phyloP scores from a whole-genome alignment of 1,140 invertebrate species.

The Drosophila ercepeae region DNA sequence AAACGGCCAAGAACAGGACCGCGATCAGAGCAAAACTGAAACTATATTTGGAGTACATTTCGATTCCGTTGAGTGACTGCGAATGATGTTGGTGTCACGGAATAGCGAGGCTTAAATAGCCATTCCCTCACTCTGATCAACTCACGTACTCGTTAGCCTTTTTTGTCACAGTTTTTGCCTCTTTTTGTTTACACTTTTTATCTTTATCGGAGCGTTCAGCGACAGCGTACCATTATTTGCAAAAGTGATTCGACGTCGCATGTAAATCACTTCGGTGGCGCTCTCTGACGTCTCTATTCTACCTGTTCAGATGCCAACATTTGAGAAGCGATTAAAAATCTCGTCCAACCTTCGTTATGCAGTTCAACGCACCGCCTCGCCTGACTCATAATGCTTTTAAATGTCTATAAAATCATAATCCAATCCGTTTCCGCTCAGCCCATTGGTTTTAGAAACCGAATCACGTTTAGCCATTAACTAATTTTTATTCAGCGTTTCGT shows the following conservation, averaged over 20 bases:
- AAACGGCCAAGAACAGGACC: slow-evolving; percentile 14
- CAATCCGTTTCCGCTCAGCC: slow-evolving; percentile 47
- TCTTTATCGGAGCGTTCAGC: slow-evolving; percentile 21
- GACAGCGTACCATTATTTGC: slow-evolving; percentile 47
- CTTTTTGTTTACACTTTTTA: slow-evolving; percentile 32
- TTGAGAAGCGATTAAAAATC: slow-evolving; percentile 3
- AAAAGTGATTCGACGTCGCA: slow-evolving; percentile 56
- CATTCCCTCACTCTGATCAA: slow-evolving; percentile 1
- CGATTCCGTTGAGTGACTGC: slow-evolving; percentile 33
- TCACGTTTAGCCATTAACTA: slow-evolving; percentile 14
- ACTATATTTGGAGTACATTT: slow-evolving; percentile 54
- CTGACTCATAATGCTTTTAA: slow-evolving; percentile 20
- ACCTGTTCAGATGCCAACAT: slow-evolving; percentile 25
- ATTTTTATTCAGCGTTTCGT: not conserved
- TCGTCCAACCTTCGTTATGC: slow-evolving; percentile 48
- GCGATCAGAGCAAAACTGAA: slow-evolving; percentile 28
- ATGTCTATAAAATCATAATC: slow-evolving; percentile 43
- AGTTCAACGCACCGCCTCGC: slow-evolving; percentile 57
- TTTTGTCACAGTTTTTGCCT: slow-evolving; percentile 35
- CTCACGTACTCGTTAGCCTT: slow-evolving; percentile 32
- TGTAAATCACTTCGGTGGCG: slow-evolving; percentile 60
- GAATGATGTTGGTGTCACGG: slow-evolving; percentile 35
- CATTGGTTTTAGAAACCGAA: slow-evolving; percentile 1
- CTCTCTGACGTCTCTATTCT: slow-evolving; percentile 17
- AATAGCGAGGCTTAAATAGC: slow-evolving; percentile 64